Base-by-base conservation (phyloP, 2,888 invertebrate species). In the Acleris cristana region DNA sequence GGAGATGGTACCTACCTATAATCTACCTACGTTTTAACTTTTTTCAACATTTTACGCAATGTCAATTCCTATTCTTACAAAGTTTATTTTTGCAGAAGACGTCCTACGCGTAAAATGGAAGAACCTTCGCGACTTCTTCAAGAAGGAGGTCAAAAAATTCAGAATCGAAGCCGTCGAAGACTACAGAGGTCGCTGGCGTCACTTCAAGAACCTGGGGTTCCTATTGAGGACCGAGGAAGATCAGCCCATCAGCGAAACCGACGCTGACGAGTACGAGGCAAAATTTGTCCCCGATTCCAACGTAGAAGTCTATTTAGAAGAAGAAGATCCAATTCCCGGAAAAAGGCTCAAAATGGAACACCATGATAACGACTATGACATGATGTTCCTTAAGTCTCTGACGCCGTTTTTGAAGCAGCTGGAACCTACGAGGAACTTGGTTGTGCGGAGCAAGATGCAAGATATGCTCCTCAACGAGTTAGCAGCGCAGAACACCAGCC, bases 321-420 rank as follows among this genome's bases (percentile, higher is more conserved):
- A 63, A 44, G 74, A 73, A 57, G 76, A 79, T 1, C 74, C 75
- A 0, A 59, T 78, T 2, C 74, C 78, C 1, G 73, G 74, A 0
- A 80, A 79, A 49, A 69, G 70, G 34, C 54, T 61, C 10, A 72
- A 72, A 60, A 14, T 52, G 0, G 65, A 72, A 0, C 34, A 65
- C 0, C 78, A 80, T 0, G 81, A 80, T 0, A 55, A 34, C 16
- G 86, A 86, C 30, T 85, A 78, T 23, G 87, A 88, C 19, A 44
- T 83, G 45, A 84, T 88, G 84, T 88, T 84, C 60, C 62, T 88
- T 1, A 83, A 83, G 56, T 87, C 87, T 0, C 70, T 89, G 14
- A 78, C 79, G 26, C 88, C 87, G 2, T 88, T 79, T 62, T 79
- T 89, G 18, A 79, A 74, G 52, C 73, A 80, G 51, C 52, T 88